phyloP scores from a whole-genome alignment of 2,797 vertebrate genomes.

The Chanos chanos region DNA sequence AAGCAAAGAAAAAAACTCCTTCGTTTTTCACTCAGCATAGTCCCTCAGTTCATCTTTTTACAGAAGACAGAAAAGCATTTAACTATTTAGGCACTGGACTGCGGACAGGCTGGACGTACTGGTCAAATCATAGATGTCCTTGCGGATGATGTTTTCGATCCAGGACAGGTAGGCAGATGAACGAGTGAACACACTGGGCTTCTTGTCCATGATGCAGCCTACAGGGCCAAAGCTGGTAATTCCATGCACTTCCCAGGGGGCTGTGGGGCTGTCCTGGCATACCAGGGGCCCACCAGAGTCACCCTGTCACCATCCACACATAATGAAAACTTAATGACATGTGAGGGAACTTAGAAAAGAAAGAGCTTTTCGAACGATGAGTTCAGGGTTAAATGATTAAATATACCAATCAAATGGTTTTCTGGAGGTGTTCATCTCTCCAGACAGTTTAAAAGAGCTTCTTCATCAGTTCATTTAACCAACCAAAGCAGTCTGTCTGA shows the following conservation, averaged over 20 bases:
- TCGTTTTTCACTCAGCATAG: no score
- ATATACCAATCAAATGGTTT: no score
- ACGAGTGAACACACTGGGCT: conserved; percentile 76
- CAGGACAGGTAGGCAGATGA: conserved; percentile 69
- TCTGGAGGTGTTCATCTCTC: no score
- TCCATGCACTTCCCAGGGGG: conserved; percentile 71
- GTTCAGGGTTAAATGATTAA: no score
- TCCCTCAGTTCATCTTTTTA: no score
- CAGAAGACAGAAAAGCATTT: no score
- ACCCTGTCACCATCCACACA: conserved; percentile 68
- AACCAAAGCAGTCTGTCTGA: background rate
- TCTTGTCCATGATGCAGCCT: conserved; percentile 78
- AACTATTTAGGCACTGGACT: no score
- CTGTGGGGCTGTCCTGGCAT: conserved; percentile 57
- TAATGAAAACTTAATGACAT: background rate
- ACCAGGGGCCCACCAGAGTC: conserved; percentile 76
- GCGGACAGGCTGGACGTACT: no score
- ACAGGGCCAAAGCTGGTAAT: conserved; percentile 78
- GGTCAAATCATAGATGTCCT: conserved; percentile 63
- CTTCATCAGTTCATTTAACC: background rate
- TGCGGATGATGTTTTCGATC: conserved; percentile 68
- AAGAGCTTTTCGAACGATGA: no score
- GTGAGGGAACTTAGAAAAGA: no score
- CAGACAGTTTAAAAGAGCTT: no score
- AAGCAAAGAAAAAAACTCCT: background rate